Conservation (phyloP, 2,113 vertebrate genomes). For the Lamprotornis superbus region DNA sequence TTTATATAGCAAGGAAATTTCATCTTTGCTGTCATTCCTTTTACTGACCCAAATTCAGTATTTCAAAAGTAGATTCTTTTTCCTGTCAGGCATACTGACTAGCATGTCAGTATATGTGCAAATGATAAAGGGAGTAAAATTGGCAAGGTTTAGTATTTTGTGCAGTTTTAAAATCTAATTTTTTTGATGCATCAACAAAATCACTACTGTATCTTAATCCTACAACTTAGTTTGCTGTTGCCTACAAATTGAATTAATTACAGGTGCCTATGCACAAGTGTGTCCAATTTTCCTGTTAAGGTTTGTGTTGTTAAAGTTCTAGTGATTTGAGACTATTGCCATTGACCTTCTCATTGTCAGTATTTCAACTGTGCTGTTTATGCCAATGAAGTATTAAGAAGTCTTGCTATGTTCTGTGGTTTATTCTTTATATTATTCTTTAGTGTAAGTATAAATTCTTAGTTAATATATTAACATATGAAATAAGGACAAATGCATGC, state of each 20-base stretch:
- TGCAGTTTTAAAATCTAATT: neutral
- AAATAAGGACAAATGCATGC: neutral
- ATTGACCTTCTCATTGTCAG: neutral
- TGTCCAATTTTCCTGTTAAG: neutral
- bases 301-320: neutral
- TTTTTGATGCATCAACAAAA: neutral
- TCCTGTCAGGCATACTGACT: neutral
- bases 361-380: neutral
- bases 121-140: neutral
- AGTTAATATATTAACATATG: neutral
- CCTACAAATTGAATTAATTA: neutral
- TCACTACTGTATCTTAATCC: neutral
- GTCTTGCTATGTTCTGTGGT: neutral
- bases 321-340: neutral
- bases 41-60: neutral
- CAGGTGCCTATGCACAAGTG: neutral
- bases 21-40: neutral
- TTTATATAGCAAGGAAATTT: neutral
- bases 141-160: neutral
- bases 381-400: neutral
- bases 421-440: neutral
- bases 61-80: neutral
- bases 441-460: neutral
- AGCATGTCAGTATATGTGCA: neutral
- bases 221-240: neutral